phyloP scores from a whole-genome alignment of 1,140 invertebrate genomes.

The Nomia melanderi region DNA sequence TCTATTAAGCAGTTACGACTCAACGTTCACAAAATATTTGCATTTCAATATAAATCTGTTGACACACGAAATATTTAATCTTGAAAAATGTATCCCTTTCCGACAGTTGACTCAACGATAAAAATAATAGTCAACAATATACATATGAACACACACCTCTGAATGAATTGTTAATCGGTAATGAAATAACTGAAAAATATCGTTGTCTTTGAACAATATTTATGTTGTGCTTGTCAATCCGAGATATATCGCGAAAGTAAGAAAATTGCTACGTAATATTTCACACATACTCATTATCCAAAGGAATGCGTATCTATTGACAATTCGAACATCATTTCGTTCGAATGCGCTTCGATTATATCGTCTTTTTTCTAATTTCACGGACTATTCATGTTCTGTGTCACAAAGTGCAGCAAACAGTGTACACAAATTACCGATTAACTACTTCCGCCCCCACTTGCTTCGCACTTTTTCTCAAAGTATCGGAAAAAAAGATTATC shows the following conservation, averaged over 20 bases:
- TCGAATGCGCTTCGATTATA: conserved; percentile 17
- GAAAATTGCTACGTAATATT: conserved; percentile 44
- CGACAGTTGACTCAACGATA: neutral
- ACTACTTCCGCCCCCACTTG: conserved; percentile 57
- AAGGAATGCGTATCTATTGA: conserved; percentile 5
- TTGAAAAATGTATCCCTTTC: neutral
- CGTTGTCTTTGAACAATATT: conserved; percentile 13
- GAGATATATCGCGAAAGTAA: conserved; percentile 33
- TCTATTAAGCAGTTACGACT: conserved; percentile 15
- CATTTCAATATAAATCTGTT: conserved; percentile 25
- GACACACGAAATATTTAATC: neutral
- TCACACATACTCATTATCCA: conserved; percentile 28
- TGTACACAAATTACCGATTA: conserved; percentile 54
- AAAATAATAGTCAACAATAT: neutral
- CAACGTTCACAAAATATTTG: conserved; percentile 1
- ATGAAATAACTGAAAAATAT: conserved; percentile 6
- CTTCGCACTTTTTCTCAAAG: conserved; percentile 33
- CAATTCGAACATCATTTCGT: conserved; percentile 17
- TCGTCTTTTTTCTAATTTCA: conserved; percentile 24
- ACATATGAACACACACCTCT: neutral
- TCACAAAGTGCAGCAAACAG: conserved; percentile 50
- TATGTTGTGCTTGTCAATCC: conserved; percentile 38
- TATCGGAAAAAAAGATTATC: conserved; percentile 7
- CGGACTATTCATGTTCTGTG: conserved; percentile 40
- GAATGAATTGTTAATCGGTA: neutral